Conservation (phyloP, 2,113 vertebrate species). For the Collichthys lucidus region DNA sequence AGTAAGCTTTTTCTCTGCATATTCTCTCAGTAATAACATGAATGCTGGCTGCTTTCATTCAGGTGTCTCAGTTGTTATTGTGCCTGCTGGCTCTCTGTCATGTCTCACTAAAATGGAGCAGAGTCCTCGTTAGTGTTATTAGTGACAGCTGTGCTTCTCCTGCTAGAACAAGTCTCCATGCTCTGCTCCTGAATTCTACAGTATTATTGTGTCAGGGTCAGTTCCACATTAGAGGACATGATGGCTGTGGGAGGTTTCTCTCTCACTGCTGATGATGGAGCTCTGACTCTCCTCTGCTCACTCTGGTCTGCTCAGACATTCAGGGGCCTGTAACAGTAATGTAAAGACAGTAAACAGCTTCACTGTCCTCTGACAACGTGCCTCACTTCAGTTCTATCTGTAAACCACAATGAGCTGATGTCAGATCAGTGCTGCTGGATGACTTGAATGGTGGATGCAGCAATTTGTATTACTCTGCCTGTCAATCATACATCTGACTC, state of each 20-base stretch:
- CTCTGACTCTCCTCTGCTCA: not conserved
- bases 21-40: not conserved
- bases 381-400: not conserved
- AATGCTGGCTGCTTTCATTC: not conserved
- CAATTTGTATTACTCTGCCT: constrained; percentile 4
- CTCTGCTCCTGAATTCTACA: not conserved
- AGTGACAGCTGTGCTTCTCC: not conserved
- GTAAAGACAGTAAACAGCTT: not conserved
- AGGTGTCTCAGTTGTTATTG: not conserved
- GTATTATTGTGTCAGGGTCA: not conserved
- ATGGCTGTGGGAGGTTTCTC: not conserved
- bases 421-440: not conserved
- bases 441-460: not conserved
- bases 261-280: not conserved
- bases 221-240: not conserved
- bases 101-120: not conserved
- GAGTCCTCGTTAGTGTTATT: not conserved
- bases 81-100: not conserved
- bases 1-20: too few relatives aligned
- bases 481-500: not conserved
- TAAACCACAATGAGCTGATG: not conserved
- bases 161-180: not conserved
- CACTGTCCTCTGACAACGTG: not conserved
- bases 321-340: not conserved
- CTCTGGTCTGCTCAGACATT: not conserved